These are phyloP conservation scores for Philereme transversata DNA, from an alignment of 2,888 invertebrate genomes.

Conservation along the genomic window DNA sequence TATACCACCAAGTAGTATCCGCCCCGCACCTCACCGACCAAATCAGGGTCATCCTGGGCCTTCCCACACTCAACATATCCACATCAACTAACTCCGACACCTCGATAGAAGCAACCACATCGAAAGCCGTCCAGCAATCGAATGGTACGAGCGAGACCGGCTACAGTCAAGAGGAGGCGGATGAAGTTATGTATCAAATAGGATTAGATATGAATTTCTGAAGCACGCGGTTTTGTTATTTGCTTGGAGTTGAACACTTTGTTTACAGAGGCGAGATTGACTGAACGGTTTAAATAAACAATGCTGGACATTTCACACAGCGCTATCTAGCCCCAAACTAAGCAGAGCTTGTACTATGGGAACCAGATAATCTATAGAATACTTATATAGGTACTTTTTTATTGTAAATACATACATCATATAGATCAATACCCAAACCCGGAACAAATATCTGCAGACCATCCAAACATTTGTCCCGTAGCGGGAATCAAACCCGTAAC, in stretches of 20 bases:
- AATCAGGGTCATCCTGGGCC: conserved; percentile 88
- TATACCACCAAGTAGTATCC: conserved; percentile 93
- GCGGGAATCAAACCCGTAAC: no score
- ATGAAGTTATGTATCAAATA: conserved; percentile 85
- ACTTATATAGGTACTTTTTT: no score
- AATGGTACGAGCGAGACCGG: conserved; percentile 51
- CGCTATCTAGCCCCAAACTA: no score
- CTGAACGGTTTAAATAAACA: no score
- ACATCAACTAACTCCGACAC: conserved; percentile 63
- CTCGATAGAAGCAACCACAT: conserved; percentile 34
- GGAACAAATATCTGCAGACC: no score
- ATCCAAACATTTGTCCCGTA: no score
- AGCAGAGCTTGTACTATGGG: no score
- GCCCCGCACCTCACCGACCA: conserved; percentile 88
- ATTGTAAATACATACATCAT: no score
- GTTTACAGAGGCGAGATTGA: conserved; percentile 6
- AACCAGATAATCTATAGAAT: no score
- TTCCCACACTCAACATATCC: conserved; percentile 70
- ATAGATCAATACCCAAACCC: no score
- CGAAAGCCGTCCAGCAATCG: conserved; percentile 34
- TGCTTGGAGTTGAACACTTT: conserved; percentile 1
- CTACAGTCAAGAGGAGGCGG: conserved; percentile 58
- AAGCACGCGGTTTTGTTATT: conserved; percentile 48
- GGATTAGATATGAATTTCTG: conserved; percentile 83
- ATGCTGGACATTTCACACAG: no score